These are phyloP conservation scores for Apis mellifera DNA, from an alignment of 1,140 invertebrate genomes.

Conservation along the genomic window DNA sequence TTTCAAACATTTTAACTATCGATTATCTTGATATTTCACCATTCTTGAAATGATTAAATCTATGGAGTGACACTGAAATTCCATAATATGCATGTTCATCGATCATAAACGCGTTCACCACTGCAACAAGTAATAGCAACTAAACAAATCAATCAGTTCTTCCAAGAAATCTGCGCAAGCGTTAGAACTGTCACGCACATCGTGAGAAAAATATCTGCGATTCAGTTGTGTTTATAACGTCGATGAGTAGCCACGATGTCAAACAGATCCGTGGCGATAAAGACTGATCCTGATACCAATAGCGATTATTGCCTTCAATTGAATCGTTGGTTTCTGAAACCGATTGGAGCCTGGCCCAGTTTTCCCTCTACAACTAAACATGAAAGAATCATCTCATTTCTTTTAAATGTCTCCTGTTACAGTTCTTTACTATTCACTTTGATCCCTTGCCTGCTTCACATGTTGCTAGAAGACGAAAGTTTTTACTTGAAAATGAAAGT, in stretches of 20 bases:
- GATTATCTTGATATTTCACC: too few relatives aligned
- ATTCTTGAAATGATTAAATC: too few relatives aligned
- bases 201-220: too few relatives aligned
- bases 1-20: too few relatives aligned
- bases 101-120: too few relatives aligned
- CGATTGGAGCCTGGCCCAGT: constrained; percentile 46
- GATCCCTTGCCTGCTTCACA: constrained; percentile 4
- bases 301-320: constrained; percentile 35
- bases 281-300: constrained; percentile 11
- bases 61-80: too few relatives aligned
- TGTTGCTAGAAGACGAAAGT: constrained; percentile 21
- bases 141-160: constrained; percentile 39
- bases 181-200: background rate
- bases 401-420: constrained; percentile 16
- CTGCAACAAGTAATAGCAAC: constrained; percentile 23
- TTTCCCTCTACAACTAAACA: background rate
- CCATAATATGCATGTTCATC: too few relatives aligned
- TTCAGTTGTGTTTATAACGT: background rate
- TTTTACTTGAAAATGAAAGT: constrained; percentile 3
- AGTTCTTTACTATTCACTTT: background rate
- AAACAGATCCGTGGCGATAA: background rate
- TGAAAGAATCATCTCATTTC: background rate
- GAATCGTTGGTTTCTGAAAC: constrained; percentile 53
- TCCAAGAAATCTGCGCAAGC: constrained; percentile 10
- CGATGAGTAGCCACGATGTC: constrained; percentile 2